Evolutionary conservation across 2,888 invertebrate genomes (phyloP).

Genomic region (Tineola bisselliella): DNA sequence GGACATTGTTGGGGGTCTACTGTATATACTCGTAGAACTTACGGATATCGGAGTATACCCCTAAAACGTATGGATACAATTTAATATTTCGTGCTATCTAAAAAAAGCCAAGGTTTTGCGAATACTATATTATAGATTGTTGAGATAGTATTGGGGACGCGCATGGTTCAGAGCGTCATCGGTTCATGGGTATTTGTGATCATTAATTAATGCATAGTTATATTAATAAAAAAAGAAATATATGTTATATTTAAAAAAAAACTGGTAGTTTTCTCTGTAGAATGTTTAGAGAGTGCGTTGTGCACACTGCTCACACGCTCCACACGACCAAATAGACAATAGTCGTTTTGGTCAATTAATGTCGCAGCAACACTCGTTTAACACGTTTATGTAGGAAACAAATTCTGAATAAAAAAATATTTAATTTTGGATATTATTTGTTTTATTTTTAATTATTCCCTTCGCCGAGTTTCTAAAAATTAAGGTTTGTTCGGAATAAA

Average conservation of each 20-base stretch:
- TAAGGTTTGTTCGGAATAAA: too few species aligned
- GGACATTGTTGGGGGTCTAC: too few species aligned
- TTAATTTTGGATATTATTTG: constrained; percentile 61
- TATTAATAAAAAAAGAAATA: constrained; percentile 29
- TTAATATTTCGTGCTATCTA: too few species aligned
- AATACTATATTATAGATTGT: background rate
- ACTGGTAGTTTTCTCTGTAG: constrained; percentile 37
- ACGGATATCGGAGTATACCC: too few species aligned
- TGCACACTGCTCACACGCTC: background rate
- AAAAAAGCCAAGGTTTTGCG: too few species aligned
- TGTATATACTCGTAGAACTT: too few species aligned
- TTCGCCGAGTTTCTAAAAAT: too few species aligned
- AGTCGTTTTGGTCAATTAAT: background rate
- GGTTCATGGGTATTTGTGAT: constrained; percentile 62
- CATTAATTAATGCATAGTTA: constrained; percentile 60
- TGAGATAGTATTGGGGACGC: background rate
- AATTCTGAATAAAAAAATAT: constrained; percentile 69
- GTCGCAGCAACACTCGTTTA: constrained; percentile 60
- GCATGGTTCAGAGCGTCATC: constrained; percentile 42
- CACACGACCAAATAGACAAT: background rate
- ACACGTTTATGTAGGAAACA: constrained; percentile 66
- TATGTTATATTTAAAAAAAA: constrained; percentile 54
- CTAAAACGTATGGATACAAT: too few species aligned
- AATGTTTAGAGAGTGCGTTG: background rate
- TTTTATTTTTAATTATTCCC: constrained; percentile 36